Base-by-base conservation (phyloP, 2,888 invertebrate species). In the Atherix ibis region DNA sequence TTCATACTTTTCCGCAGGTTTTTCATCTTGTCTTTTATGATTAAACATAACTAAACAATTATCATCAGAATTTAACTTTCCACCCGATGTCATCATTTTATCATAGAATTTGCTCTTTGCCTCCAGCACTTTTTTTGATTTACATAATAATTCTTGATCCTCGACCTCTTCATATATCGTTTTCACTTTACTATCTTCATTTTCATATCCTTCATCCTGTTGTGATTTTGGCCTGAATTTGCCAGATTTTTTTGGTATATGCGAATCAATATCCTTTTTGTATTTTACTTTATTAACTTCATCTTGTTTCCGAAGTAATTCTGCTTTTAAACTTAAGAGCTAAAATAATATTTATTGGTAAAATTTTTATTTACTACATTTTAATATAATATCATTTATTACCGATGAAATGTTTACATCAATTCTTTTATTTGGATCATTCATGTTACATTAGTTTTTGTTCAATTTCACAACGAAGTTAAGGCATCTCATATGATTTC, bases 321-420 rank as follows among this genome's bases (percentile, higher is more conserved):
- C 92, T 1, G 92, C 91, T 64, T 91, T 91, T 39, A 94, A 64
- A 49, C 79, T 82, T n/a, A 85, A 60, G 32, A 85, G 53, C 69
- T 75, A 52, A 31, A 58, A 59, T 18, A 27, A 36, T 27, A 25
- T 3, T 16, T 29, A 32, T 4, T 12, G 15, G 9, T 17, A 28
- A 18, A 25, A 16, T 5, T 25, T 12, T 8, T 3, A 5, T 6
- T 6, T 15, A 24, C 2, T 15, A 27, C 26, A 5, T 18, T 31
- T 17, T 22, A 22, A 22, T 8, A 22, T 22, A 22, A 22, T 22
- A 8, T 6, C 10, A 6, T 10, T 8, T 10, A 32, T 29, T 36
- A 45, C 45, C 28, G 61, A 60, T 0, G 60, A 59, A n/a, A 58
- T 44, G 43, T 61, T 62, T 0, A 61, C 58, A 28, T 50, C 53